phyloP scores from a whole-genome alignment of 1,140 invertebrate species.

The Trichonephila inaurata region DNA sequence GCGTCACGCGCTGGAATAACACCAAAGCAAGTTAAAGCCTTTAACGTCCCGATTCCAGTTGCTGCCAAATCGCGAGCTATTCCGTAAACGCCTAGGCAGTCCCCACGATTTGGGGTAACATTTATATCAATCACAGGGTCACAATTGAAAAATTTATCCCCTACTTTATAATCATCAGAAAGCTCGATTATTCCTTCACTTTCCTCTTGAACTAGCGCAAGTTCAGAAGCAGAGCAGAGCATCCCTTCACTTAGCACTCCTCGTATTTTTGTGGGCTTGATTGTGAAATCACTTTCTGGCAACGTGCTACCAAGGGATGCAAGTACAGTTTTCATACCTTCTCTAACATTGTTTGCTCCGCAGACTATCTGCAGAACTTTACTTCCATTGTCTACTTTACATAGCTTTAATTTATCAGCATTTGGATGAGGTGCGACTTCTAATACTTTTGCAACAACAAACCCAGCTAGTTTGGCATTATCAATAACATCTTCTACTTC shows the following conservation, averaged over 20 bases:
- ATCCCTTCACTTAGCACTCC: background rate
- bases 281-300: constrained; percentile 12
- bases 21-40: no score
- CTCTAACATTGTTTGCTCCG: constrained; percentile 4
- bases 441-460: no score
- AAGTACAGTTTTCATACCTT: constrained; percentile 3
- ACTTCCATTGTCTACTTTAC: no score
- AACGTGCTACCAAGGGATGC: background rate
- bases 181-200: constrained; percentile 12
- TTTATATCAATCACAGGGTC: background rate
- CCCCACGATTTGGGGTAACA: background rate
- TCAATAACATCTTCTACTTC: background rate
- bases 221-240: constrained; percentile 9
- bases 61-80: no score
- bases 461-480: no score
- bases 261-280: constrained; percentile 5
- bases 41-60: no score
- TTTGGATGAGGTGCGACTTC: no score
- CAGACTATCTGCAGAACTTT: no score
- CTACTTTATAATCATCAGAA: constrained; percentile 6
- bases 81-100: no score
- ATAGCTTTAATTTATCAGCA: no score
- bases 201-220: background rate
- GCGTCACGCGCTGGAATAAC: no score
- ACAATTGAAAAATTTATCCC: constrained; percentile 15